Base-by-base conservation (phyloP, 2,888 invertebrate genomes). In the Drosophila greeni region DNA sequence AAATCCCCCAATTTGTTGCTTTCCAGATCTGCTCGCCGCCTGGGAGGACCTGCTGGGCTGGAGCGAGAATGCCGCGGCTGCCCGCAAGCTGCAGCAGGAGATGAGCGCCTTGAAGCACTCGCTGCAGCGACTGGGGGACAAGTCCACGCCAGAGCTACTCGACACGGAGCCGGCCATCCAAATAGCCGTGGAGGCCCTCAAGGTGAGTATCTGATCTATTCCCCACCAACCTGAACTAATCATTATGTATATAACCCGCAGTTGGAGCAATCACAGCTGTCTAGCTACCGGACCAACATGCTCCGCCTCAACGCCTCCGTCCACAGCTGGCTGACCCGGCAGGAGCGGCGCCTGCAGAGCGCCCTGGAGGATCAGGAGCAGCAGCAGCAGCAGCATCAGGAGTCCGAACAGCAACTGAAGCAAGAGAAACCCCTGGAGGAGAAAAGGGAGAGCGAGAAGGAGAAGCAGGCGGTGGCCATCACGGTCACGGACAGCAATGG, bases 241-340 rank as follows among this genome's bases (percentile, higher is more conserved):
- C 2, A 3, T n/a, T 11, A 3, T 14, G 2, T 14, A 5, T 14
- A 1, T 31, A 14, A 5, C 5, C 7, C 9, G 6, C 67, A 90
- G 90, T 86, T 83, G 74, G 87, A 89, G 69, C 89, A 89, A 74
- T 79, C 84, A 11, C 86, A 87, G 72, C 71, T 90, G 56, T 86
- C 88, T 75, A 88, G 87, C 48, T 89, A 89, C 76, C 89, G 89
- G 68, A 87, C 89, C 47, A 87, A 86, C 61, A 89, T 90, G 89
- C 72, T 90, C 58, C 88, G 88, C 60, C 76, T 90, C 60, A 90
- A 90, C 78, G 89, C 89, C 66, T 87, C 89, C 48, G 90, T 90
- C 64, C 90, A 90, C 72, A 89, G 89, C 80, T 89, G 89, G 88
- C 72, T 90, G 57, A 89, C 89, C 39, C 86, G 88, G 16, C 89